Conservation (phyloP, 1,140 invertebrate genomes). For the Drosophila azteca region DNA sequence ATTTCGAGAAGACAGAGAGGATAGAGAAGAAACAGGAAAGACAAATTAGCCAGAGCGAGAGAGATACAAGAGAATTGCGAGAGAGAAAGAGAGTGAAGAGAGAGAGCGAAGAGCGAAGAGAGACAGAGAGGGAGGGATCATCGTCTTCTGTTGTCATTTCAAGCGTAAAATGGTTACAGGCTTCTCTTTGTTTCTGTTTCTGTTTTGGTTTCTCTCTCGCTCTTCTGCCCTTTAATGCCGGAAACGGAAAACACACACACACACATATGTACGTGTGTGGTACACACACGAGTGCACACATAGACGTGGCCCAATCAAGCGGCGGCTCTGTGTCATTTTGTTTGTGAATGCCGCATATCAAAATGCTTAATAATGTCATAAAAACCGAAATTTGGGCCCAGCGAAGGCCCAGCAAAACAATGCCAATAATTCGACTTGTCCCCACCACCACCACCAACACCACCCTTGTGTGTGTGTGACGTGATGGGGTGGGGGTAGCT, state of each 20-base stretch:
- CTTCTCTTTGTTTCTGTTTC: slow-evolving; percentile 16
- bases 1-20: too few relatives aligned
- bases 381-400: slow-evolving; percentile 51
- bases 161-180: slow-evolving; percentile 9
- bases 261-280: background rate
- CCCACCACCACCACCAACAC: background rate
- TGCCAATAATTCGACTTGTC: slow-evolving; percentile 24
- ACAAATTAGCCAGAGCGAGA: too few relatives aligned
- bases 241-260: slow-evolving; percentile 10
- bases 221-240: slow-evolving; percentile 32
- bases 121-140: background rate
- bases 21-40: too few relatives aligned
- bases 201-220: slow-evolving; percentile 26
- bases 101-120: background rate
- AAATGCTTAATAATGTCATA: slow-evolving; percentile 68
- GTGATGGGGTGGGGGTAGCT: background rate
- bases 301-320: slow-evolving; percentile 27
- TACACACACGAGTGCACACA: slow-evolving; percentile 1
- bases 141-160: background rate
- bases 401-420: slow-evolving; percentile 19
- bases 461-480: slow-evolving; percentile 15
- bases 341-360: slow-evolving; percentile 57
- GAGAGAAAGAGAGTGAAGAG: background rate
- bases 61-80: too few relatives aligned
- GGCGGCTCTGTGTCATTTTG: slow-evolving; percentile 9